A percentile compares a stretch with the other conserved stretches of the same genome.
Evolutionary conservation across 2,888 invertebrate genomes (phyloP).

Genomic region (Mesorhabditis spiculigera): DNA sequence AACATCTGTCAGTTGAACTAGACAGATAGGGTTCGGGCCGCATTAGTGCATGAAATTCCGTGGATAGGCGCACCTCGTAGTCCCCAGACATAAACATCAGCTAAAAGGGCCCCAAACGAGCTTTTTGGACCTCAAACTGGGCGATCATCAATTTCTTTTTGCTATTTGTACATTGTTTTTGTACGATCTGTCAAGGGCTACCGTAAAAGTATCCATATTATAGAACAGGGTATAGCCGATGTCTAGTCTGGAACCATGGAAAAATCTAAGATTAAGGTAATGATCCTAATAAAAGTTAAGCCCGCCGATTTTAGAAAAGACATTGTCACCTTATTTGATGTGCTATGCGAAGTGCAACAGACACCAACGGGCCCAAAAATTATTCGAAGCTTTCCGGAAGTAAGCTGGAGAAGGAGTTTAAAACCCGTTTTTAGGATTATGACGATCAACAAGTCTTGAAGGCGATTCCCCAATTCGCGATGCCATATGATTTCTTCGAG

Average conservation of each 20-base stretch:
- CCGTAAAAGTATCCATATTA: neutral
- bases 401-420: neutral
- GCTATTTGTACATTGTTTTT: too few relatives aligned
- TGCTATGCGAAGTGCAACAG: conserved; percentile 44
- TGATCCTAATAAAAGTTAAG: neutral
- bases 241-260: neutral
- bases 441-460: conserved; percentile 49
- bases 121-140: too few relatives aligned
- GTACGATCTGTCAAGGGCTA: too few relatives aligned
- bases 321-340: conserved; percentile 51
- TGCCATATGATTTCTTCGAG: conserved; percentile 47
- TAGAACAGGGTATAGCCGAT: neutral
- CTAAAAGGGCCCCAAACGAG: too few relatives aligned
- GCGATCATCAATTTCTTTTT: too few relatives aligned
- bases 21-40: too few relatives aligned
- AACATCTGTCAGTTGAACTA: too few relatives aligned
- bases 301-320: neutral
- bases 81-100: too few relatives aligned
- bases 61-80: too few relatives aligned
- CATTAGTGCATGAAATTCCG: too few relatives aligned
- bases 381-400: conserved; percentile 53
- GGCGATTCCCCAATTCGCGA: conserved; percentile 54
- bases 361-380: conserved; percentile 19
- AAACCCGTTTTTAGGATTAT: conserved; percentile 30
- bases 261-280: neutral